Evolutionary conservation across 2,797 vertebrate genomes (phyloP).

Genomic region (Anas flavirostris): DNA sequence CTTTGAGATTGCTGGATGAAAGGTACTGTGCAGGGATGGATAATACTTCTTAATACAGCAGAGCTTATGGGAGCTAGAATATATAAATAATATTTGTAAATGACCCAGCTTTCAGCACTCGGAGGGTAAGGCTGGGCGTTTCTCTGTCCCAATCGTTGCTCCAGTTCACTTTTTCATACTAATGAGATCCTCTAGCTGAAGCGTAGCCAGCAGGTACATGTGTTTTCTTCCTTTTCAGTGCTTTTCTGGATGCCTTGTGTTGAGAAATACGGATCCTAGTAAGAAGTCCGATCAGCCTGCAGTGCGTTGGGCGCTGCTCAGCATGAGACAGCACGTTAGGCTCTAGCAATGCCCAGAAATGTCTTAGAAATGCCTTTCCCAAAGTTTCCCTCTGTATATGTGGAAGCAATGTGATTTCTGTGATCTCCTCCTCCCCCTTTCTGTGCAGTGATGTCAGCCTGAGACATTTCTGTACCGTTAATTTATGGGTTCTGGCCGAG

Average conservation of each 20-base stretch:
- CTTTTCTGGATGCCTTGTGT: background rate
- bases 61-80: background rate
- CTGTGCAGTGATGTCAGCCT: background rate
- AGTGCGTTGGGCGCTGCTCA: background rate
- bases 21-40: background rate
- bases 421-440: background rate
- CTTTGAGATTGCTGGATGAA: background rate
- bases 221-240: background rate
- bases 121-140: background rate
- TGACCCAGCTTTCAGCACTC: background rate
- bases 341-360: background rate
- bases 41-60: background rate
- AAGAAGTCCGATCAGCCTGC: background rate
- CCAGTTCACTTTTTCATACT: background rate
- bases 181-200: background rate
- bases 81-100: background rate
- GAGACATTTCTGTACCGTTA: background rate
- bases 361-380: background rate
- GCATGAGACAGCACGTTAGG: background rate
- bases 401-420: background rate
- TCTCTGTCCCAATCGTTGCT: background rate
- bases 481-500: background rate
- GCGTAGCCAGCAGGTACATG: fast-evolving
- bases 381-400: background rate
- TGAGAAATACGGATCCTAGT: background rate